A percentile compares a stretch with the other conserved stretches of the same genome.
phyloP scores from a whole-genome alignment of 2,797 vertebrate genomes.

The Enteromius unitaeniatus region DNA sequence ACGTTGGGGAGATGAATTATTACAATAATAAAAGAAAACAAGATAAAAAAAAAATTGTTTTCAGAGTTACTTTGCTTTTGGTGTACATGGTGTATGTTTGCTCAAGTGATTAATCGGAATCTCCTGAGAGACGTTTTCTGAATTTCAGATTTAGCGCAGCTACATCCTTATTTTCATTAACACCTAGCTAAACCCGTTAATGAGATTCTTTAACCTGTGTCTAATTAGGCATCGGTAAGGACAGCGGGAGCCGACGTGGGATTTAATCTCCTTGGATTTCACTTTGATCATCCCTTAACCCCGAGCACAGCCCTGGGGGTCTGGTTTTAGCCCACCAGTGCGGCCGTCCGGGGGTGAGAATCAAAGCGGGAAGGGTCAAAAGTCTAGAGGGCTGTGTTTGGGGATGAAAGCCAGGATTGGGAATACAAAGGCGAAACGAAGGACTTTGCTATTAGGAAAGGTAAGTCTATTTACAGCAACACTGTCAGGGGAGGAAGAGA shows the following conservation, averaged over 20 bases:
- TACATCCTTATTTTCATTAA: constrained; percentile 17
- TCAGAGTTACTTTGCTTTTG: constrained; percentile 20
- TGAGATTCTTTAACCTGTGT: constrained; percentile 45
- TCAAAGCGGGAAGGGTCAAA: constrained; percentile 7
- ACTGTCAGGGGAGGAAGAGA: constrained; percentile 68
- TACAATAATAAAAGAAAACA: neutral
- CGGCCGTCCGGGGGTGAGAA: neutral
- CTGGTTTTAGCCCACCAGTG: constrained; percentile 6
- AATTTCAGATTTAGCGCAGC: constrained; percentile 5
- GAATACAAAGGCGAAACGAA: constrained; percentile 57
- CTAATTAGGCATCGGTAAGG: constrained; percentile 28
- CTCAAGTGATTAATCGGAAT: constrained; percentile 16
- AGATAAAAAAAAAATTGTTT: neutral
- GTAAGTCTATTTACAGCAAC: constrained; percentile 76
- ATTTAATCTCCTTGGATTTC: constrained; percentile 1
- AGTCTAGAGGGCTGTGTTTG: neutral
- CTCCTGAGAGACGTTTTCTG: neutral
- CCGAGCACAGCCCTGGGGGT: neutral
- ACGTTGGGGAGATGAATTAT: neutral
- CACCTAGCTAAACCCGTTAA: constrained; percentile 23
- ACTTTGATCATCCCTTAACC: constrained; percentile 48
- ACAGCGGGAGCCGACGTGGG: neutral
- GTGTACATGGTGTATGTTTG: neutral
- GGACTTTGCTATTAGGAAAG: constrained; percentile 74
- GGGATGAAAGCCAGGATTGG: constrained; percentile 63